Evolutionary conservation across 2,113 vertebrate species (phyloP).

Genomic region (Bubo bubo): DNA sequence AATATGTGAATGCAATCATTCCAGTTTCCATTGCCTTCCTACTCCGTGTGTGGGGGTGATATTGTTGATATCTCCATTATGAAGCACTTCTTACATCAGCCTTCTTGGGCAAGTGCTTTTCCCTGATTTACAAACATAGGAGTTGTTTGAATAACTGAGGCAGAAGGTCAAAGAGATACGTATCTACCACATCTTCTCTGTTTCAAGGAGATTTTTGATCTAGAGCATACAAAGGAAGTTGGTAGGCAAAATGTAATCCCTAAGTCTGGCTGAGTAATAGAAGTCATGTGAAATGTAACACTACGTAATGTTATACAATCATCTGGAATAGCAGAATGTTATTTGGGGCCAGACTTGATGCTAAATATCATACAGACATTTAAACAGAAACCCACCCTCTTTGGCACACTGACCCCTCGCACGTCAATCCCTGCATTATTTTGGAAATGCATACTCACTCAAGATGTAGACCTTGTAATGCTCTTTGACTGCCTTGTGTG

Average conservation of each 20-base stretch:
- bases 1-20: background rate
- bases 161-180: conserved; percentile 16
- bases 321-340: conserved; percentile 23
- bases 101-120: background rate
- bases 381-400: conserved; percentile 36
- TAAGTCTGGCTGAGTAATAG: conserved; percentile 26
- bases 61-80: background rate
- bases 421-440: background rate
- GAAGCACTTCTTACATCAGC: conserved; percentile 35
- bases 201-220: conserved; percentile 7
- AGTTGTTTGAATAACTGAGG: background rate
- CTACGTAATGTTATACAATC: conserved; percentile 28
- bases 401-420: background rate
- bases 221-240: background rate
- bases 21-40: background rate
- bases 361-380: conserved; percentile 34
- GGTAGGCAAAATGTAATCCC: conserved; percentile 15
- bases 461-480: background rate
- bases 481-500: background rate
- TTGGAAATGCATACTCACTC: conserved; percentile 19
- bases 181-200: background rate
- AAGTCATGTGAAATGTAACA: conserved; percentile 31
- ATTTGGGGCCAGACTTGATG: conserved; percentile 38
- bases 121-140: conserved; percentile 15
- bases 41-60: background rate